Evolutionary conservation across 2,113 vertebrate species (phyloP), one percentile per base, ranked within the genome.

Genomic region (Nyctereutes procyonoides): DNA sequence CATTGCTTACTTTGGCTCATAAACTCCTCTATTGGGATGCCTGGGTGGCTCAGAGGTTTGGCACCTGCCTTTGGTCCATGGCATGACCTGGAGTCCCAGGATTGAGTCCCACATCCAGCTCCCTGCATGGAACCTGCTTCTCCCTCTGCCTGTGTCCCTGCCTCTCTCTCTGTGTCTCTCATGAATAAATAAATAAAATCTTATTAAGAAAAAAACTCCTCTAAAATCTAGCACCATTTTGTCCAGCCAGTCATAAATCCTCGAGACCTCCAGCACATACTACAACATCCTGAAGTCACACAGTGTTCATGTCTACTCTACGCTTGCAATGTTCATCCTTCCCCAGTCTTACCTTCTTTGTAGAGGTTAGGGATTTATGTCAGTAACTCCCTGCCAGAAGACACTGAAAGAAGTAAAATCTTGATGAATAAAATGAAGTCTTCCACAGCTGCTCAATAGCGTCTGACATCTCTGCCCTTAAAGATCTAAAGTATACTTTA

Each of bases 301-400:
- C 0, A 15, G 17, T 9, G 10, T 24, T 56, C 5, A 5, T 32
- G 3, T 76, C 0, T 4, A 28, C 14, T 63, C n/a, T 3, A 6
- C 5, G 3, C 0, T 32, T 80, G 4, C 17, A 96, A 6, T 87
- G n/a, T 22, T 48, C 55, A n/a, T 60, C 22, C 4, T 51, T 13
- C 17, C 15, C 4, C 16, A 26, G 35, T 38, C 35, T 73, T 17
- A 62, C 55, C 11, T 32, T 35, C 48, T 88, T 53, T 60, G 22
- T 4, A 71, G 30, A 93, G 9, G 6, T 12, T 43, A 12, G 10
- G 11, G 8, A 88, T 85, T 4, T 77, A 53, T n/a, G 8, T 77
- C 20, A 14, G 15, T 55, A 81, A 87, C 14, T 65, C 3, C 3
- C 30, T 55, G 12, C 9, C 32, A 76, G 32, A 79, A 67, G 30